These are phyloP conservation scores for Lysandra bellargus DNA, from an alignment of 2,888 invertebrate genomes.

Conservation along the genomic window DNA sequence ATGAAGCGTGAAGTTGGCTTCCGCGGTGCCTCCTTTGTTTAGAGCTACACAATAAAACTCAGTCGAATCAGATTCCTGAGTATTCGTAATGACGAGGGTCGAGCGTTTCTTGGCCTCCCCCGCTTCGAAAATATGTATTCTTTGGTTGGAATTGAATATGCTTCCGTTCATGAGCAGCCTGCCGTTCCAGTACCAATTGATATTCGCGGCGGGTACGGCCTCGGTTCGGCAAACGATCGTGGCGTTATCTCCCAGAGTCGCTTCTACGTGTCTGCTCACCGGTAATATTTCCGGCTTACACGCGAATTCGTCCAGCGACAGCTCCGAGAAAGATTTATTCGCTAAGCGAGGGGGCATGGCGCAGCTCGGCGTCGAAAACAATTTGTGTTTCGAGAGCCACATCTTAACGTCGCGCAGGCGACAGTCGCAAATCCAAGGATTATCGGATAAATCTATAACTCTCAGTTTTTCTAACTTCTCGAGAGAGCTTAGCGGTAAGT, in stretches of 20 bases:
- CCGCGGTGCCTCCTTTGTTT: constrained; percentile 92
- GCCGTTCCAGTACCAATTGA: constrained; percentile 94
- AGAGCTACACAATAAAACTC: constrained; percentile 95
- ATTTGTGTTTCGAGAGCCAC: constrained; percentile 89
- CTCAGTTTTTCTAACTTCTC: constrained; percentile 87
- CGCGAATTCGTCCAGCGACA: constrained; percentile 90
- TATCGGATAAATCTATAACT: constrained; percentile 91
- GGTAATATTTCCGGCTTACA: constrained; percentile 91
- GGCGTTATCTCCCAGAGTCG: constrained; percentile 90
- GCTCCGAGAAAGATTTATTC: constrained; percentile 87
- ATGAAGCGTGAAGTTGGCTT: constrained; percentile 93
- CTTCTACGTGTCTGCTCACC: constrained; percentile 87
- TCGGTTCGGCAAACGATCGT: constrained; percentile 90
- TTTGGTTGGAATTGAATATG: constrained; percentile 88
- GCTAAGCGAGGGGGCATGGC: constrained; percentile 85
- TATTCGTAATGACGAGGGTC: constrained; percentile 88
- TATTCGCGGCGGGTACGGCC: constrained; percentile 88
- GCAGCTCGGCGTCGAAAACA: constrained; percentile 89
- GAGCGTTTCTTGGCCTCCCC: constrained; percentile 89
- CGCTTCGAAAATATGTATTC: constrained; percentile 87
- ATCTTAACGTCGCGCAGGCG: constrained; percentile 88
- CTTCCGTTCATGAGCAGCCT: constrained; percentile 88
- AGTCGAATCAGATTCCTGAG: constrained; percentile 89
- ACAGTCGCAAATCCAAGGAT: constrained; percentile 95
- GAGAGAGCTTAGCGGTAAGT: constrained; percentile 86